Evolutionary conservation across 35 echinoderm and acorn worm genomes (phyloP), one percentile per base, ranked within the genome.

Genomic region (Patiria miniata): DNA sequence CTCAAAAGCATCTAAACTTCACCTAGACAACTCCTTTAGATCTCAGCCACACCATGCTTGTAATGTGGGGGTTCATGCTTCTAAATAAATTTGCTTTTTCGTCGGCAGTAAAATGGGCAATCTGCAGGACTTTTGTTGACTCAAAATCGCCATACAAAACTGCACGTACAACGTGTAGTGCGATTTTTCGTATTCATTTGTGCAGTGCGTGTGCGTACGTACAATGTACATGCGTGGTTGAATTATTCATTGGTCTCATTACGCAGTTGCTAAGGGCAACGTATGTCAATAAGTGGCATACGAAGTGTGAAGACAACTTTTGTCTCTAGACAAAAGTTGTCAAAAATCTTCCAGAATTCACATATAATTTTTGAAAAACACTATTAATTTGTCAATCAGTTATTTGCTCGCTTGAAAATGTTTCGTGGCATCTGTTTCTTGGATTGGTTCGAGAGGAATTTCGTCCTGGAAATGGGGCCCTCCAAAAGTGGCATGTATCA

Each of bases 241-340:
- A 68, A n/a, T 69, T 34, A 73, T 15, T 26, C 65, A 73, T 34
- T 73, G 6, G 65, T 34, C 26, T 73, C 65, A 73, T 73, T 73
- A 73, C 65, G 65, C n/a, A 73, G 65, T 73, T 73, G 65, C 65
- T 73, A 73, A 3, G 65, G 65, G 65, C 65, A 73, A 73, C 65
- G 34, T 73, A 23, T 34, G 26, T 36, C 65, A 73, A 73, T 73
- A 73, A 7, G 10, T 73, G 34, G 26, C 1, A 5, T 14, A 15
- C 9, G 29, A 32, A 34, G 65, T 14, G 65, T 23, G 6, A 22
- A n/a, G n/a, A 22, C 28, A 12, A 32, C 34, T 26, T 17, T n/a
- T 32, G 29, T 14, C n/a, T 30, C 29, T 7, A 19, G 0, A 36
- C 18, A 5, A 23, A 9, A 26, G 26, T 73, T 32, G 16, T 73